Conservation (phyloP, 2,888 invertebrate species). For the Frankliniella intonsa region DNA sequence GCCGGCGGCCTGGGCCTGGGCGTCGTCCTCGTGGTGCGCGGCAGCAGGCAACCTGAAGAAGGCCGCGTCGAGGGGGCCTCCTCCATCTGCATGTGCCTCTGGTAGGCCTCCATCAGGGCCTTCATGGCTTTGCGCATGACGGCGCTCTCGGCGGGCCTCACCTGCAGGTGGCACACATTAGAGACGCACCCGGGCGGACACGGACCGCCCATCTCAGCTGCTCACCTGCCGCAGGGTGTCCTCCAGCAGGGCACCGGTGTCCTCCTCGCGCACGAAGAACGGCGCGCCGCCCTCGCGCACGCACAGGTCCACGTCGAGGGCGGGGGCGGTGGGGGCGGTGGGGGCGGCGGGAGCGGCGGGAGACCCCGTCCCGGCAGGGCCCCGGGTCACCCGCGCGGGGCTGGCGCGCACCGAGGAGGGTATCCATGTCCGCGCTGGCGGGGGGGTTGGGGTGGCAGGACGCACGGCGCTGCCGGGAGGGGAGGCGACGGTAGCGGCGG, state of each 20-base stretch:
- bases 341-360: too few species aligned
- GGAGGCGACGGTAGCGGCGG: not conserved
- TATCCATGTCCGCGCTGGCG: not conserved
- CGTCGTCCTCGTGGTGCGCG: not conserved
- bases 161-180: not conserved
- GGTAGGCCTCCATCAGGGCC: constrained; percentile 15
- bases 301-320: constrained; percentile 1
- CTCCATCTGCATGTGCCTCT: constrained; percentile 18
- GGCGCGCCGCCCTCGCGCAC: not conserved
- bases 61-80: not conserved
- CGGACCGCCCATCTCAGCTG: not conserved
- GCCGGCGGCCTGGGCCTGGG: not conserved
- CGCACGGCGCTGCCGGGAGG: not conserved
- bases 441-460: not conserved
- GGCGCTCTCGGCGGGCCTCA: not conserved
- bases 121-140: not conserved
- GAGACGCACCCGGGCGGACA: too few species aligned
- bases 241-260: not conserved
- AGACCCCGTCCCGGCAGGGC: too few species aligned
- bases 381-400: not conserved
- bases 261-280: not conserved
- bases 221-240: constrained; percentile 1
- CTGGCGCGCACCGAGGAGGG: not conserved
- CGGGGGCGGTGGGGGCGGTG: not conserved
- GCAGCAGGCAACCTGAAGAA: not conserved